Percentiles rank a stretch among this genome's conserved stretches.
These are phyloP conservation scores for Crioceris asparagi DNA, from an alignment of 2,888 invertebrate genomes.

Conservation along the genomic window DNA sequence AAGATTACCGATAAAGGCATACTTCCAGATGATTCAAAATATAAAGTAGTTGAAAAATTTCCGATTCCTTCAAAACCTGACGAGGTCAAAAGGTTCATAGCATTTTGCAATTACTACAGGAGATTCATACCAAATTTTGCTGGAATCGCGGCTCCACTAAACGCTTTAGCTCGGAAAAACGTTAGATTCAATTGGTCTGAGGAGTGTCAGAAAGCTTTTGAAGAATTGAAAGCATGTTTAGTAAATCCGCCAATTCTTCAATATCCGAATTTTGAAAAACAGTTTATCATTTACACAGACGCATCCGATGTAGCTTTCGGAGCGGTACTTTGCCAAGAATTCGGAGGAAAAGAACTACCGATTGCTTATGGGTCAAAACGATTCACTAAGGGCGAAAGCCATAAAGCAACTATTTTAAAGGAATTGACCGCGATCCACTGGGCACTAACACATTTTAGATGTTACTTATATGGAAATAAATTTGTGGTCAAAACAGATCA, in stretches of 20 bases:
- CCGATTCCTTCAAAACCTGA: slow-evolving; percentile 15
- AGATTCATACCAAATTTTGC: slow-evolving; percentile 17
- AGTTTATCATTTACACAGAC: slow-evolving; percentile 9
- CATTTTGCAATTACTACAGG: slow-evolving; percentile 18
- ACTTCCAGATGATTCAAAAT: slow-evolving; percentile 15
- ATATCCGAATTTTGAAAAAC: slow-evolving; percentile 10
- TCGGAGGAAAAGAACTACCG: slow-evolving; percentile 9
- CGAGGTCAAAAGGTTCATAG: slow-evolving; percentile 16
- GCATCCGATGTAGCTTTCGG: too few species aligned
- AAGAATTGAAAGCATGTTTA: slow-evolving; percentile 7
- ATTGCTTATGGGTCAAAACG: slow-evolving; percentile 10
- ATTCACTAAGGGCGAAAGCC: slow-evolving; percentile 9
- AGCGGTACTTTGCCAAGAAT: slow-evolving; percentile 7
- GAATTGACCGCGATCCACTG: slow-evolving; percentile 12
- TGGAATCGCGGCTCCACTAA: slow-evolving; percentile 14
- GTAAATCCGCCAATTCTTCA: slow-evolving; percentile 9
- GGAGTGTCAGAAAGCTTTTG: slow-evolving; percentile 6
- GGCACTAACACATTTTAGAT: slow-evolving; percentile 10
- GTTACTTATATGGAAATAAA: slow-evolving; percentile 9
- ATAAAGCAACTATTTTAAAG: slow-evolving; percentile 10
- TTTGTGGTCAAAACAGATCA: slow-evolving; percentile 15
- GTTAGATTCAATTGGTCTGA: slow-evolving; percentile 11
- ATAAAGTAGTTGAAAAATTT: slow-evolving; percentile 13
- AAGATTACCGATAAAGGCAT: slow-evolving; percentile 5
- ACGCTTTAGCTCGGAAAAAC: slow-evolving; percentile 16